Evolutionary conservation across 2,797 vertebrate species (phyloP), one percentile per base, ranked within the genome.

Genomic region (Danionella dracula): DNA sequence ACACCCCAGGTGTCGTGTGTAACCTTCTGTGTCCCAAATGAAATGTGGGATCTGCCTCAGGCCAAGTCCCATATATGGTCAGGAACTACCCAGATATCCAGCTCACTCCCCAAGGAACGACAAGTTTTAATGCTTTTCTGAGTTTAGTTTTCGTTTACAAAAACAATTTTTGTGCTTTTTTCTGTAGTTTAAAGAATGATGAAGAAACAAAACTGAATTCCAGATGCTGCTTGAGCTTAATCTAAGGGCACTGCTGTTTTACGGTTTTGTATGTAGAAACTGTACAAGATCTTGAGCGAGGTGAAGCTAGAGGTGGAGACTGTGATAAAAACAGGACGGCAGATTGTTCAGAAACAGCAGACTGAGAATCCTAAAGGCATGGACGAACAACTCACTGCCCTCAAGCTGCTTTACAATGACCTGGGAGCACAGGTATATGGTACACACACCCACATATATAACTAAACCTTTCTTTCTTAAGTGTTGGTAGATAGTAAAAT

Each of bases 331-430:
- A 98, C 96, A 1, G 97, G 97, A 64, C 87, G 97, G 6, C 96
- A 99, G 81, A 99, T 99, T 68, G 97, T 98, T 51, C 96, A 98
- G 87, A 99, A 99, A 70, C 97, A 99, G 66, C 97, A 99, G 79
- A 98, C 94, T 0, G 97, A 99, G 77, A 98, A 97, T 76, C 97
- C 97, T 2, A 97, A 95, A 67, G 85, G 84, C 11, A 97, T 99
- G 96, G 97, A 99, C 1, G 94, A 99, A 48, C 94, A 98, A 63
- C 86, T 99, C 19, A 99, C 97, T 0, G 91, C 94, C 4, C 76
- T 99, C 61, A 99, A 99, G 77, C 84, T 96, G 64, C 93, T 99
- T 40, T 99, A 99, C 81, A 99, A 99, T 61, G 92, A 98, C 48
- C 83, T 99, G 46, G 95, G 96, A 0, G 95, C 95, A 4, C 96